Base-by-base conservation (phyloP, 2,888 invertebrate genomes). In the Parnassius smintheus region DNA sequence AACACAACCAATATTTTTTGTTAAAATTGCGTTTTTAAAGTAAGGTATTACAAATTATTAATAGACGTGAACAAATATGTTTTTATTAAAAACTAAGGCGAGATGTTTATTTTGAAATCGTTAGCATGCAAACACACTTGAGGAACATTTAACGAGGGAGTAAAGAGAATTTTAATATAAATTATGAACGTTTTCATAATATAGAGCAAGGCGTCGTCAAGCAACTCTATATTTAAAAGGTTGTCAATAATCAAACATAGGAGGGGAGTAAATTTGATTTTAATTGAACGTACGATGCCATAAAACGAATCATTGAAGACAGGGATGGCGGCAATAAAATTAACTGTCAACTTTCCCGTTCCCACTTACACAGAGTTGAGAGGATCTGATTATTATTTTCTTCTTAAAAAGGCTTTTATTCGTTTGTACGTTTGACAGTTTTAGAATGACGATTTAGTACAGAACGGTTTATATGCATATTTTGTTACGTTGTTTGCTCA, bases 251-350 rank as follows among this genome's bases (percentile, higher is more conserved):
- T 74, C 75, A 76, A 80, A 78, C 71, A 73, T 68, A 61, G 72
- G 56, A 71, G 75, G 75, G 77, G 76, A 75, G 77, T 80, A 82
- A 86, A 86, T 84, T 85, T 75, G 80, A 85, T 83, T 83, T 85
- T 86, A 87, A 88, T 88, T 86, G 84, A 84, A 81, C 78, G 75
- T 77, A 75, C 81, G 81, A 73, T 72, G 81, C 74, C 74, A 75
- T 77, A 79, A 78, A 83, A 77, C 77, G 81, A 78, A 77, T 81
- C 75, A 80, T 83, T 79, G 77, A 77, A 80, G 80, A 81, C 79
- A 76, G 82, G 76, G 80, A 75, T 77, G 75, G 69, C 72, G 70
- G 72, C 81, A 74, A 77, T 74, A 69, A 76, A 79, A 77, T 78
- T 76, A 78, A 76, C 72, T 73, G 72, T 71, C 76, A 83, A 82